Evolutionary conservation across 2,797 vertebrate genomes (phyloP).

Genomic region (Mastacembelus armatus): DNA sequence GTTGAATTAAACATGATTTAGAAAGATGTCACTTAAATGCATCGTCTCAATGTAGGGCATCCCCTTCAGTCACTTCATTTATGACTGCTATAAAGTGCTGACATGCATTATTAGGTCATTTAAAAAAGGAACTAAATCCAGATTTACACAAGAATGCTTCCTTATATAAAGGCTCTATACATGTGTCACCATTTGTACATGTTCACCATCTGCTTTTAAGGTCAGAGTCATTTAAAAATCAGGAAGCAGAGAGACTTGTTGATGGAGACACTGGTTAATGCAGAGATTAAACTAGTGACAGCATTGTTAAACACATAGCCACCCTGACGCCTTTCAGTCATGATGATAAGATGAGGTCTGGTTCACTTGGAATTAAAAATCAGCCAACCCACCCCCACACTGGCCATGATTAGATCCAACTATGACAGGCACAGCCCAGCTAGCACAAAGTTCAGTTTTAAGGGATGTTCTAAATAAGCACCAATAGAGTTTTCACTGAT

Average conservation of each 20-base stretch:
- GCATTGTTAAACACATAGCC: conserved; percentile 7
- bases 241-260: neutral
- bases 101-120: too few relatives aligned
- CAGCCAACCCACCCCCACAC: neutral
- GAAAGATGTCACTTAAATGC: neutral
- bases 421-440: too few relatives aligned
- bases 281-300: conserved; percentile 43
- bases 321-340: conserved; percentile 2
- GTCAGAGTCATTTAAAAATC: conserved; percentile 21
- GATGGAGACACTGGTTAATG: conserved; percentile 28
- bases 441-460: too few relatives aligned
- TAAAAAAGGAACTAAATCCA: conserved; percentile 8
- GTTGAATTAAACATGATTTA: too few relatives aligned
- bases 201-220: too few relatives aligned
- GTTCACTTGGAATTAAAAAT: conserved; percentile 28
- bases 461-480: too few relatives aligned
- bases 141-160: neutral
- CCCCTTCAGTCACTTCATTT: too few relatives aligned
- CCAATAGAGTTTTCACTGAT: neutral
- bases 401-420: too few relatives aligned
- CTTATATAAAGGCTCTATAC: too few relatives aligned
- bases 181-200: conserved; percentile 28
- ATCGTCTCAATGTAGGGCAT: too few relatives aligned
- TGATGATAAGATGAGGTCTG: conserved; percentile 15
- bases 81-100: too few relatives aligned